Evolutionary conservation across 1,140 invertebrate genomes (phyloP), one percentile per base, ranked within the genome.

Genomic region (Diploscapter pachys): DNA sequence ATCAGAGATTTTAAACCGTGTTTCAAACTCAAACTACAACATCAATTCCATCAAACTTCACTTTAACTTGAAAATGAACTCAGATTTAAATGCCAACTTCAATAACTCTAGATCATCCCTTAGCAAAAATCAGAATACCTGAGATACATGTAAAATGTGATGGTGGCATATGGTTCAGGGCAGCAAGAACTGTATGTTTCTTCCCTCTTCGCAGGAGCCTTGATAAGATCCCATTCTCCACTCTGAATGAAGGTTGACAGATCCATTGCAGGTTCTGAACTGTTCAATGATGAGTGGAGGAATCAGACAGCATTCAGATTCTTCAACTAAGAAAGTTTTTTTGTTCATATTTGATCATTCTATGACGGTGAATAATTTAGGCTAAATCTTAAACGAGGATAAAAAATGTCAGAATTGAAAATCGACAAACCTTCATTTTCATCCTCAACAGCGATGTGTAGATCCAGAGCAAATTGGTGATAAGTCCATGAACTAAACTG

Each of bases 401-500:
- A 31, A 5, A 62, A 53, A 31, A n/a, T 67, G 51, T 53, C 64
- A 4, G n/a, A n/a, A 55, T 55, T 13, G 62, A 51, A 2, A 5
- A 6, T 54, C 8, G n/a, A 49, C 5, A 50, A 13, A 63, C 64
- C 75, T 67, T 72, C 71, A 71, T 78, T 61, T 50, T 69, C 78
- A 13, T 72, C 61, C 51, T 80, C 75, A n/a, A 48, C 53, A 72
- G 72, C 73, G 5, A 80, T 59, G n/a, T 78, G 91, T 78, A 98
- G 90, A 88, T 98, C 94, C 86, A 98, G 89, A 91, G 95, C 89
- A 80, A 89, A 88, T 93, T 94, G 94, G 87, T 94, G 93, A 88
- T 96, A 95, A 73, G 93, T 95, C 94, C 94, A 96, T 82, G 93
- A 95, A 85, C 94, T 94, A 86, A 96, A 96, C 88, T 96, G 48